Base-by-base conservation (phyloP, 2,797 vertebrate species). In the Alcedo atthis region DNA sequence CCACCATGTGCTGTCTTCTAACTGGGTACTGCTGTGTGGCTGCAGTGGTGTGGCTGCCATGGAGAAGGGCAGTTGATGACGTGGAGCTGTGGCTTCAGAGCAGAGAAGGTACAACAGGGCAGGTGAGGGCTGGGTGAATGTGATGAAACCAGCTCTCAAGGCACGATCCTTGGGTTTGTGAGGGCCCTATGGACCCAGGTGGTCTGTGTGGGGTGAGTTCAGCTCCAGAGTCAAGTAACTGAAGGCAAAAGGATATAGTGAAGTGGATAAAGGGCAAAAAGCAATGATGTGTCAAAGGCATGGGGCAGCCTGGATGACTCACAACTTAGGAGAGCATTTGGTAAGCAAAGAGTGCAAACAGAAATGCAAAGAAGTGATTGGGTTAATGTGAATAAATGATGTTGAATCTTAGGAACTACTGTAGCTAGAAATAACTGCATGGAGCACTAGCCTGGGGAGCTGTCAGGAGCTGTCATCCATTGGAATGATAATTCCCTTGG, bases 381-480 rank as follows among this genome's bases (percentile, higher is more conserved):
- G 32, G 35, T 76, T 87, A 66, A 76, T 26, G 54, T 45, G 75
- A 54, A 51, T 10, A 76, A 37, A 82, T 49, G 49, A 61, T 75
- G 30, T 81, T 0, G 1, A 66, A 26, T 84, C 68, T 88, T 6
- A 6, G 0, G 33, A 86, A 73, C n/a, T 21, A 28, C 28, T 40
- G 51, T 82, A 77, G 86, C 94, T 94, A 74, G 84, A 92, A 96
- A 89, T 92, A 95, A 71, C 63, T 45, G 40, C 0, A 2, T 82
- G 87, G 89, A 90, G 75, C 14, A 2, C 32, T 53, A 80, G 91
- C 87, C 74, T 93, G 87, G 89, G 91, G 93, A 94, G 80, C 70
- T 87, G 86, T 90, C 90, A 63, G 91, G 70, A 92, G 79, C 20
- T 80, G 84, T 95, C 92, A 92, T 68, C 84, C 43, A 3, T 33